These are phyloP conservation scores for Crocuta crocuta DNA, from an alignment of 2,113 vertebrate genomes.

Conservation along the genomic window DNA sequence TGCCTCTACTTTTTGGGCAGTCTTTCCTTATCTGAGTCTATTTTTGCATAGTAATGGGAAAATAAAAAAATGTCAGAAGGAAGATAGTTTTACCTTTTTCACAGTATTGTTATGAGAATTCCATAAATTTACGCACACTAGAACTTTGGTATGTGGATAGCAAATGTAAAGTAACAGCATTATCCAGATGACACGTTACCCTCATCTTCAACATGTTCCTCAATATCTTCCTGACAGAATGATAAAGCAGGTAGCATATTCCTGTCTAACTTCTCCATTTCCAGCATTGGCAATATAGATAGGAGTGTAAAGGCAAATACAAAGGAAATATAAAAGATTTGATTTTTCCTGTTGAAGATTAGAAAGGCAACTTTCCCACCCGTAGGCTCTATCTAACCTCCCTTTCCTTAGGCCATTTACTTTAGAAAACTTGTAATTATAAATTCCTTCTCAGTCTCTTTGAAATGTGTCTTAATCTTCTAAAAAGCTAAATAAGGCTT, in stretches of 20 bases:
- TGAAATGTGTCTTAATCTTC: background rate
- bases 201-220: background rate
- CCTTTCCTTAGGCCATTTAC: background rate
- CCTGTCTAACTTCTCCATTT: background rate
- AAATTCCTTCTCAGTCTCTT: background rate
- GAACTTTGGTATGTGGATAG: background rate
- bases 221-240: background rate
- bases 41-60: background rate
- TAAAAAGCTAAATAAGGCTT: background rate
- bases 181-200: background rate
- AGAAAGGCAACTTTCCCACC: fast-evolving
- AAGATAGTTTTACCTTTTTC: background rate
- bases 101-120: background rate
- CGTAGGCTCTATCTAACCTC: background rate
- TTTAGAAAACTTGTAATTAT: background rate
- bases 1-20: background rate
- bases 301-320: background rate
- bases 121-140: background rate
- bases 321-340: background rate
- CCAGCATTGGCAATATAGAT: background rate
- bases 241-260: background rate
- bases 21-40: background rate
- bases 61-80: background rate
- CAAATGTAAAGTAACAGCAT: background rate
- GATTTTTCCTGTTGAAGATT: background rate